Base-by-base conservation (phyloP, 23 tunicate genomes). In the Halocynthia roretzi region DNA sequence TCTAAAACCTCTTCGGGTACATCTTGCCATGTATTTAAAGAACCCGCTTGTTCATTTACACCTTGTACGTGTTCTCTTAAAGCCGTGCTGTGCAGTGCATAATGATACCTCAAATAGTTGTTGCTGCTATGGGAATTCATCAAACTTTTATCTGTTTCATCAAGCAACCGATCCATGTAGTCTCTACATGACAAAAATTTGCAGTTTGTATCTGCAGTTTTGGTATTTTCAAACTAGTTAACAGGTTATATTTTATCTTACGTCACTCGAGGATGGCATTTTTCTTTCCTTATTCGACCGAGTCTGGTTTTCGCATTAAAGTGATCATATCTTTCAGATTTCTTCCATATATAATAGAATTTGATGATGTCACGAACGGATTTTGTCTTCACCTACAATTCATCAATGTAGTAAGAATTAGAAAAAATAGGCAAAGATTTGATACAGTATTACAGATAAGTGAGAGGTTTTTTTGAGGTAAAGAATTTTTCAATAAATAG, bases 271-370 rank as follows among this genome's bases (percentile, higher is more conserved):
- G 90, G 87, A 53, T 81, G 86, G 60, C 81, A 17, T 10, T 58
- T 76, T 23, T 90, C 89, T 71, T 90, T 90, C 70, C 78, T 88
- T 77, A 85, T 31, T 31, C 44, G 84, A 5, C 97, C 90, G 23
- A 89, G 83, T 70, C 96, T 70, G 8, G 96, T 89, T 62, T 89
- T 89, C 10, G 96, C 82, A 75, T 68, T 89, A 68, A 89, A 89
- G 50, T 83, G 78, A 62, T 85, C 97, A 67, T 81, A 90, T 20
- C 88, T 75, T 56, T 85, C 90, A 9, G 87, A 60, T 53, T 90
- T 90, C 66, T 90, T 90, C 97, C 97, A 90, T n/a, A 90, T 82
- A 70, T 90, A 90, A 77, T 90, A 90, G 72, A 90, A 90, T 70
- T 90, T 85, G 10, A 90, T 87, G 63, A 90, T 85, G 6, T 90